Percentiles rank a stretch among this genome's conserved stretches.
These are phyloP conservation scores for Dasypus novemcinctus DNA, from an alignment of 2,113 vertebrate species.

Conservation along the genomic window DNA sequence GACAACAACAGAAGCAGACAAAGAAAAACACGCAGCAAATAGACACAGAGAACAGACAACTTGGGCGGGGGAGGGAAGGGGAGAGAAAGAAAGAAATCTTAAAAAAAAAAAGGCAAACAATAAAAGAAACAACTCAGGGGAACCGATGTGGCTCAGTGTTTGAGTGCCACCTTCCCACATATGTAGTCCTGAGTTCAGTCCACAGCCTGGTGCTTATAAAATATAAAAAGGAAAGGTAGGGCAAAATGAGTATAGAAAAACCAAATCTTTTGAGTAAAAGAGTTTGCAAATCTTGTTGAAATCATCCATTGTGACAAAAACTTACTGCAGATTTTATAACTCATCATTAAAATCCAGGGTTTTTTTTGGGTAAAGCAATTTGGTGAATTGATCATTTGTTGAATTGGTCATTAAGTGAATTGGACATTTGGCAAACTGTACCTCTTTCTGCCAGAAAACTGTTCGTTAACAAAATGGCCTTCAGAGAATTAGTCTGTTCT, in stretches of 20 bases:
- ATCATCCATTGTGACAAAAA: not conserved
- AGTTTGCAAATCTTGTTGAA: not conserved
- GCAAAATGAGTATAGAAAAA: not conserved
- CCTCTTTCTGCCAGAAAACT: not conserved
- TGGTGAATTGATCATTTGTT: not conserved
- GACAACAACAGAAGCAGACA: no score
- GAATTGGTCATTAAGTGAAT: not conserved
- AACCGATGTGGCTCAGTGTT: no score
- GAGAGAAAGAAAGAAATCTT: no score
- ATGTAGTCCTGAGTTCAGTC: no score
- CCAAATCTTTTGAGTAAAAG: not conserved
- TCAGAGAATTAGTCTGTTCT: constrained; percentile 2
- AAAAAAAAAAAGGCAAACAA: no score
- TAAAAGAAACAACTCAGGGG: no score
- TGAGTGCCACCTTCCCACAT: no score
- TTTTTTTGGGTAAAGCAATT: not conserved
- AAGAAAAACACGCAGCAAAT: no score
- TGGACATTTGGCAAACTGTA: not conserved
- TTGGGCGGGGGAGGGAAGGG: no score
- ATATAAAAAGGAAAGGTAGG: no score
- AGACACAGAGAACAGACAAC: no score
- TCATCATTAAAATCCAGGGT: not conserved
- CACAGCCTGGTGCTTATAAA: no score
- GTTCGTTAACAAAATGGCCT: not conserved
- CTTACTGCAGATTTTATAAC: not conserved